A percentile compares a stretch with the other conserved stretches of the same genome.
These are phyloP conservation scores for Acropora tenuis DNA, from an alignment of 64 coral and sea anemone genomes.

Conservation along the genomic window DNA sequence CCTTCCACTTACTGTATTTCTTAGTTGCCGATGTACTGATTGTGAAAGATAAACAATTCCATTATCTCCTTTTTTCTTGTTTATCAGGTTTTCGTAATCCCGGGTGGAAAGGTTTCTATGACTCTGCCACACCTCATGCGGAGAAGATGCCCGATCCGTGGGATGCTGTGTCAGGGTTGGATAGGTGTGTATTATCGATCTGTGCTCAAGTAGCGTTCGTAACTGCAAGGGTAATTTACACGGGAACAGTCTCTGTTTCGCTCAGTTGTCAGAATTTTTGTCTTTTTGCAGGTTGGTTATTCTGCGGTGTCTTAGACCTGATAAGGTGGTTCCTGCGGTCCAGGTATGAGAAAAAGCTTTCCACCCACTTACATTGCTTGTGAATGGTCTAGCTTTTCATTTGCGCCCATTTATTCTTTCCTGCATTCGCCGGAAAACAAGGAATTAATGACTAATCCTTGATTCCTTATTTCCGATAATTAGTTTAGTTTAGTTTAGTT, in stretches of 20 bases:
- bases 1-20: no score
- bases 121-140: conserved; percentile 80
- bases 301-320: conserved; percentile 91
- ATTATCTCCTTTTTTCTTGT: not conserved
- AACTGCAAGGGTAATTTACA: no score
- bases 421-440: no score
- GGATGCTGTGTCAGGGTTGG: conserved; percentile 87
- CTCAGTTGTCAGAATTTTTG: not conserved
- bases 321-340: conserved; percentile 95
- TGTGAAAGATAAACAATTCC: no score
- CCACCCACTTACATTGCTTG: not conserved
- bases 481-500: no score
- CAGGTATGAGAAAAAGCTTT: conserved; percentile 55
- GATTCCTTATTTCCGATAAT: no score
- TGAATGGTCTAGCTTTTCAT: not conserved
- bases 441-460: no score
- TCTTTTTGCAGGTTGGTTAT: conserved; percentile 82
- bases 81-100: conserved; percentile 64
- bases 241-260: no score
- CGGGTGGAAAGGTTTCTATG: conserved; percentile 97
- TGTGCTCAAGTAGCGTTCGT: no score
- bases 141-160: conserved; percentile 92
- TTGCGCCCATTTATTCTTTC: no score
- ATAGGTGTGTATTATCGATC: conserved; percentile 50
- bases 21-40: no score